These are phyloP conservation scores for Darevskia mixta DNA, from an alignment of 2,797 vertebrate species.

Conservation along the genomic window DNA sequence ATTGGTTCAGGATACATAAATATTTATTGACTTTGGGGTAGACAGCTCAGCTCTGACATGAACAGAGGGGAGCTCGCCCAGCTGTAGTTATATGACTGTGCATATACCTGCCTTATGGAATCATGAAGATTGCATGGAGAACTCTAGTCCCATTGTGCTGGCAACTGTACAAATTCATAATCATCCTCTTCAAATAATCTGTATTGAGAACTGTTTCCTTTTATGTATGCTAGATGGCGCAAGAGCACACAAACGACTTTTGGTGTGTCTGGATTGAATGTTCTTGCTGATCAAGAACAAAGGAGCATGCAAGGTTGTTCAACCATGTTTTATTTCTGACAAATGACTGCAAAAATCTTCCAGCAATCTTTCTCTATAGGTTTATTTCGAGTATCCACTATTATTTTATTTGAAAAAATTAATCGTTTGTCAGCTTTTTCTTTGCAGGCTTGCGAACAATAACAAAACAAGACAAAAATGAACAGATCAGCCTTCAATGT, in stretches of 20 bases:
- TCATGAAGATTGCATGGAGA: background rate
- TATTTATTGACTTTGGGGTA: background rate
- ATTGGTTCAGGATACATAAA: background rate
- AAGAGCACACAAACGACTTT: conserved; percentile 66
- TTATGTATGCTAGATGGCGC: conserved; percentile 77
- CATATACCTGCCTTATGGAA: background rate
- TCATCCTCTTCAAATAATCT: background rate
- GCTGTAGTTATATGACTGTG: background rate
- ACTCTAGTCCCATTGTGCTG: background rate
- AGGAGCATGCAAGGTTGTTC: background rate
- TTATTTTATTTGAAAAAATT: background rate
- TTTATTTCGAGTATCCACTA: conserved; percentile 4
- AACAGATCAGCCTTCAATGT: conserved; percentile 3
- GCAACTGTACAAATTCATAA: background rate
- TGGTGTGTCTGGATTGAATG: conserved; percentile 30
- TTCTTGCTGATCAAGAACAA: conserved; percentile 29
- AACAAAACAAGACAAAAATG: background rate
- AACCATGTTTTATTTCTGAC: background rate
- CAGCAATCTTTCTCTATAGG: background rate
- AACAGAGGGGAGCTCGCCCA: background rate
- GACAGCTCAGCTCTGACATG: background rate
- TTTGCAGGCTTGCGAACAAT: background rate
- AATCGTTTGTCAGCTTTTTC: background rate
- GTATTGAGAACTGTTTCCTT: background rate
- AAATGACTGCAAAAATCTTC: background rate